Conservation (phyloP, 2,113 vertebrate genomes). For the Oenanthe melanoleuca region DNA sequence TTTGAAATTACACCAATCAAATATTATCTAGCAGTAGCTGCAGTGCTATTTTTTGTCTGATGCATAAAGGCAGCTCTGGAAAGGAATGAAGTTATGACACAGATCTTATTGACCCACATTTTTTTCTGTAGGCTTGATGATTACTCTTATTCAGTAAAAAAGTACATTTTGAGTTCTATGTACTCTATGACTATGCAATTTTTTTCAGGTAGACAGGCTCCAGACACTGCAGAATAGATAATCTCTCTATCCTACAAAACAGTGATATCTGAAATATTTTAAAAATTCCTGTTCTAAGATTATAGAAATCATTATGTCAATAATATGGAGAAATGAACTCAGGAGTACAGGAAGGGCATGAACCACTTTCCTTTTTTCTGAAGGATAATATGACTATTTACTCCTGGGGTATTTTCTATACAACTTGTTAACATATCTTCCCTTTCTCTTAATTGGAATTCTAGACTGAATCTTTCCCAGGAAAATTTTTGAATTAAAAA, state of each 20-base stretch:
- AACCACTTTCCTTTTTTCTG: neutral
- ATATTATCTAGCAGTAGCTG: neutral
- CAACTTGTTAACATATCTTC: neutral
- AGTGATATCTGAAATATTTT: neutral
- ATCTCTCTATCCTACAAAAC: neutral
- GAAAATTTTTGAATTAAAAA: neutral
- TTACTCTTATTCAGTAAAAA: neutral
- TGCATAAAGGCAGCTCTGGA: neutral
- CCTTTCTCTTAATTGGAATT: neutral
- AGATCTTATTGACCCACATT: neutral
- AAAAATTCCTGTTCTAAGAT: rapidly evolving
- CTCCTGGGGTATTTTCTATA: neutral
- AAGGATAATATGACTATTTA: neutral
- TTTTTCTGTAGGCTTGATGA: neutral
- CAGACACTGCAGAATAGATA: neutral
- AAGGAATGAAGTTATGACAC: neutral
- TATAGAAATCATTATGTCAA: neutral
- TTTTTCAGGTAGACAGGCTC: neutral
- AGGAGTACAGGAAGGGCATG: neutral
- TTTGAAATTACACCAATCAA: neutral
- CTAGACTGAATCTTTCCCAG: neutral
- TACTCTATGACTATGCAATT: rapidly evolving
- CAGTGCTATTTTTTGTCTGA: neutral
- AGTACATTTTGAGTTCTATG: neutral
- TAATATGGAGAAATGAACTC: neutral